A percentile compares a stretch with the other conserved stretches of the same genome.
Evolutionary conservation across 1,140 invertebrate species (phyloP).

Genomic region (Drosophila mayri): DNA sequence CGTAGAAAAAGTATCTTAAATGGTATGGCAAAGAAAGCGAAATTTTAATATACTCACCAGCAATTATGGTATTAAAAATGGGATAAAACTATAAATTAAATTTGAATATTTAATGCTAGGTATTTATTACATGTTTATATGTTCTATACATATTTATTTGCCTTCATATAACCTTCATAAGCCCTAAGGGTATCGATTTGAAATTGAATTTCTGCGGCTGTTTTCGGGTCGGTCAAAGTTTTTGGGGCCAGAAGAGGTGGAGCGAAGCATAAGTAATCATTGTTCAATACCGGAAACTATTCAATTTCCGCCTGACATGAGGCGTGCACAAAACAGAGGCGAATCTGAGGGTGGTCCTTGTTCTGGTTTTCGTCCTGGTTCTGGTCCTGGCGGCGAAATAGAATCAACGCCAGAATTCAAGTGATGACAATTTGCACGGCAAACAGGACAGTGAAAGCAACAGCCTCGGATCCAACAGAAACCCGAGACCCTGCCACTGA

Average conservation of each 20-base stretch:
- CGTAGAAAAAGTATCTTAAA: constrained; percentile 17
- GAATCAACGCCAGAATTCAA: constrained; percentile 23
- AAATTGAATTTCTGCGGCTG: constrained; percentile 19
- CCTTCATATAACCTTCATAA: not conserved
- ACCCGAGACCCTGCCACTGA: constrained; percentile 17
- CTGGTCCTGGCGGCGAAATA: constrained; percentile 12
- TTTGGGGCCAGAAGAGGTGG: constrained; percentile 23
- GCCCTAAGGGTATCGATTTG: constrained; percentile 13
- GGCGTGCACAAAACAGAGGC: constrained; percentile 58
- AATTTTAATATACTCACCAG: not conserved
- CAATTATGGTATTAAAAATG: not conserved
- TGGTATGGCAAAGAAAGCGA: not conserved
- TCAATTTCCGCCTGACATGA: constrained; percentile 82
- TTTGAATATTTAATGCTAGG: not conserved
- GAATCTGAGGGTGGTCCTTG: constrained; percentile 1
- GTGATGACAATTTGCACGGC: constrained; percentile 8
- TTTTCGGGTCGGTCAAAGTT: constrained; percentile 26
- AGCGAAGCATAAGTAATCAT: constrained; percentile 67
- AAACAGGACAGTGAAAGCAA: not conserved
- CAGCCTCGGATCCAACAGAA: too few relatives aligned
- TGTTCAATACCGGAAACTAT: constrained; percentile 83
- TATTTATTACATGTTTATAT: not conserved
- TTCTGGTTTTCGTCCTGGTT: not conserved
- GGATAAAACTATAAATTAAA: not conserved
- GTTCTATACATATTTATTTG: not conserved